Evolutionary conservation across 2,888 invertebrate species (phyloP), one percentile per base, ranked within the genome.

Genomic region (Scaptomyza flava): DNA sequence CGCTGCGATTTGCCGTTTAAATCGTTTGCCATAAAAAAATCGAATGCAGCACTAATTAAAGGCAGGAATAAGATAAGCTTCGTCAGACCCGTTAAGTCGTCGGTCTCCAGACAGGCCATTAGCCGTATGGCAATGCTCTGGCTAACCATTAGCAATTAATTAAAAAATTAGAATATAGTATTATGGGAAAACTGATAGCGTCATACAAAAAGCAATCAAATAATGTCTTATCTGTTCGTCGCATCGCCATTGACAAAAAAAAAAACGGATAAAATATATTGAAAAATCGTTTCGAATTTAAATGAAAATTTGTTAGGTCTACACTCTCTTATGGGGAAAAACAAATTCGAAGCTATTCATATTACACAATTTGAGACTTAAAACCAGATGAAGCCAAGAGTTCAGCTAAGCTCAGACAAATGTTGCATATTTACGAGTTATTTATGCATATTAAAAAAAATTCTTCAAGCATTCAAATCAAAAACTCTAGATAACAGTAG

Each of bases 371-470:
- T 3, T 14, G 38, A 48, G 38, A 42, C 51, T 61, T 34, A 17
- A 36, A 41, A 45, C n/a, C 34, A 63, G 62, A 14, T 48, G 48
- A 30, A 33, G 42, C 48, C 33, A 52, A 34, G 8, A 30, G 14
- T n/a, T 58, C 41, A 48, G 66, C 9, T 23, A 58, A 67, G 62
- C 60, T 54, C 54, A 57, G 42, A 63, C 60, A 50, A 81, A 84
- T 74, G 72, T 78, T 82, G 76, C 85, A 85, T 80, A 83, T 88
- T 86, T 87, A 86, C 88, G 84, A 87, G 88, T 58, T 88, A 86
- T 86, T 88, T 87, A 88, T 87, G 88, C 82, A 87, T 87, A 87
- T 88, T 87, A 88, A 79, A 87, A 87, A 88, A 79, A 34, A 20
- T 12, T 43, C 12, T 12, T 43, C 36, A 36, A 31, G 31, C 87